Evolutionary conservation across 2,797 vertebrate genomes (phyloP).

Genomic region (Gobionotothen gibberifrons): DNA sequence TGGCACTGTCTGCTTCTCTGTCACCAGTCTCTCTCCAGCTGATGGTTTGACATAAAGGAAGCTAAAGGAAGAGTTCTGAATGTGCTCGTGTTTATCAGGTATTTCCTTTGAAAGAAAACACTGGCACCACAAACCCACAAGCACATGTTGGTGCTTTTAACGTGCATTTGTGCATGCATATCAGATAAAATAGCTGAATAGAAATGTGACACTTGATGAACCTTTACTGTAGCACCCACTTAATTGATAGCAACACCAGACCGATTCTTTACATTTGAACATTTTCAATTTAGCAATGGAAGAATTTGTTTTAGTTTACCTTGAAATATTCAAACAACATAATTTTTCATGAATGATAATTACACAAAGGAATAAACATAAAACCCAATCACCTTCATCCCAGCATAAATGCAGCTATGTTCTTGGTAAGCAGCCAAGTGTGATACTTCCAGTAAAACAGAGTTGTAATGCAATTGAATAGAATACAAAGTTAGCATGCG

Average conservation of each 20-base stretch:
- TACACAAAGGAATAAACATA: constrained; percentile 21
- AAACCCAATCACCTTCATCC: constrained; percentile 53
- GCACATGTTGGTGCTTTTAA: not conserved
- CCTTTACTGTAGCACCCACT: not conserved
- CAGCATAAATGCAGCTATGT: constrained; percentile 41
- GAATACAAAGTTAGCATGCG: constrained; percentile 45
- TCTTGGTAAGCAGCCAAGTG: constrained; percentile 51
- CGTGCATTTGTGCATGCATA: not conserved
- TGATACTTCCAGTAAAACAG: constrained; percentile 68
- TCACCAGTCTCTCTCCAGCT: not conserved
- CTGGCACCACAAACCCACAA: not conserved
- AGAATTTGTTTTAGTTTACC: constrained; percentile 19
- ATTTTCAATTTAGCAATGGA: not conserved
- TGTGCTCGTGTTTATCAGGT: constrained; percentile 8
- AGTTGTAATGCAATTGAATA: constrained; percentile 46
- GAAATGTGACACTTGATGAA: not conserved
- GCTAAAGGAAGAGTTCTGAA: not conserved
- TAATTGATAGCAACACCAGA: not conserved
- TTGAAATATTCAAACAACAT: constrained; percentile 27
- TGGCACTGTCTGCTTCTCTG: not conserved
- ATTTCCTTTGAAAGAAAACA: constrained; percentile 7
- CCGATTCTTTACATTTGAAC: not conserved
- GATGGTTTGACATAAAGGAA: not conserved
- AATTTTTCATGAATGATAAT: constrained; percentile 25
- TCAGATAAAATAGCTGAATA: not conserved